Conservation (phyloP, 2,888 invertebrate genomes). For the Adelphocoris suturalis region DNA sequence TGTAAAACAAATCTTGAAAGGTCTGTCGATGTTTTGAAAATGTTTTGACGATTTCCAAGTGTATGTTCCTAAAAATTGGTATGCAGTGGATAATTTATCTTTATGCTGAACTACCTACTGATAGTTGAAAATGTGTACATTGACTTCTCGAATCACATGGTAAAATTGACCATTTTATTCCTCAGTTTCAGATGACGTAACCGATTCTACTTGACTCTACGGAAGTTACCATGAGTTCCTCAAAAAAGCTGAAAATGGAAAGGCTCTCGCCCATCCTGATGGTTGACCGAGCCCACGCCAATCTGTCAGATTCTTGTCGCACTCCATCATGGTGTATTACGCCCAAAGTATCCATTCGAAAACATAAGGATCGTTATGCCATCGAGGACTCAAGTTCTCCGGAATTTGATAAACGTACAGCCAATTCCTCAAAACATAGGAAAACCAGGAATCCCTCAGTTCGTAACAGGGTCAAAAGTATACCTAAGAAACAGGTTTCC, state of each 20-base stretch:
- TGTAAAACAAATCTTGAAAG: too few species aligned
- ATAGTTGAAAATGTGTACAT: too few species aligned
- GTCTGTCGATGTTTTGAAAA: too few species aligned
- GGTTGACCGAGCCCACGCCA: neutral
- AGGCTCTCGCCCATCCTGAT: constrained; percentile 37
- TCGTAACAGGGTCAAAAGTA: neutral
- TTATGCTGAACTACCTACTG: too few species aligned
- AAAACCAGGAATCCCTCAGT: neutral
- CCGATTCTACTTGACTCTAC: too few species aligned
- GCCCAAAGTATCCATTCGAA: neutral
- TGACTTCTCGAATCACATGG: too few species aligned
- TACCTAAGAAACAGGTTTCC: constrained; percentile 8
- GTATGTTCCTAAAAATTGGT: too few species aligned
- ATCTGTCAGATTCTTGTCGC: neutral
- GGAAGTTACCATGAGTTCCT: constrained; percentile 6
- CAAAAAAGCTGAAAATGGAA: constrained; percentile 57
- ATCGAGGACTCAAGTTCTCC: constrained; percentile 56
- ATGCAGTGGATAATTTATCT: too few species aligned
- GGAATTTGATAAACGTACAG: neutral
- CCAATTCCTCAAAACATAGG: neutral
- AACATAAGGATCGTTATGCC: constrained; percentile 29
- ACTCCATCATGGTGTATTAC: neutral
- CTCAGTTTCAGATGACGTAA: too few species aligned
- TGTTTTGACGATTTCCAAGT: too few species aligned
- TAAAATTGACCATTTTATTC: too few species aligned